Conservation (phyloP, 2,113 vertebrate species). For the Alaudala cheleensis region DNA sequence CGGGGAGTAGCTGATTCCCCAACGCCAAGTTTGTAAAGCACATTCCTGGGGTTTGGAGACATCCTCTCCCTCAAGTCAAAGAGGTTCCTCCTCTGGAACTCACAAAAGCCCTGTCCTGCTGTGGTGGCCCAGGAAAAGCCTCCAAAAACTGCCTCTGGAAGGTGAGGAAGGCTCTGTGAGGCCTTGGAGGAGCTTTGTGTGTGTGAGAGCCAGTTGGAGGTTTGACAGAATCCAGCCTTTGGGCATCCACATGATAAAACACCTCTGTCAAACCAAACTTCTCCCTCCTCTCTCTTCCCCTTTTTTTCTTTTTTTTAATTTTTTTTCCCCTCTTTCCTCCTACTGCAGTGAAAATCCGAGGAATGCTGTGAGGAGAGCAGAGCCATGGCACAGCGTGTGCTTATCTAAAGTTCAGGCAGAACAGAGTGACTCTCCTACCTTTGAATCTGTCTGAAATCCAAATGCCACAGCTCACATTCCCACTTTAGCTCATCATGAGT, state of each 20-base stretch:
- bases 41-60: neutral
- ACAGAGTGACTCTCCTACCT: constrained; percentile 27
- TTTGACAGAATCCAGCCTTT: constrained; percentile 62
- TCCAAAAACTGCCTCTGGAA: neutral
- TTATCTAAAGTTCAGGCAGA: constrained; percentile 45
- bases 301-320: neutral
- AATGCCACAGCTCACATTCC: constrained; percentile 24
- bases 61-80: neutral
- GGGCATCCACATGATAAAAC: constrained; percentile 54
- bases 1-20: neutral
- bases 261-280: constrained; percentile 35
- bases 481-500: neutral
- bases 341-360: constrained; percentile 43
- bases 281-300: neutral
- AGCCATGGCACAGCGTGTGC: neutral
- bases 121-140: neutral
- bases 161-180: neutral
- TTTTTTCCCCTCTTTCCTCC: neutral
- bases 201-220: constrained; percentile 30
- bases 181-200: neutral
- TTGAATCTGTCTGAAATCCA: neutral
- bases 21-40: neutral
- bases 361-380: constrained; percentile 41
- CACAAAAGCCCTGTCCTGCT: neutral
- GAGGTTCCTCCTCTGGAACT: neutral